These are phyloP conservation scores for Allophyes oxyacanthae DNA, from an alignment of 2,888 invertebrate genomes.

Conservation along the genomic window DNA sequence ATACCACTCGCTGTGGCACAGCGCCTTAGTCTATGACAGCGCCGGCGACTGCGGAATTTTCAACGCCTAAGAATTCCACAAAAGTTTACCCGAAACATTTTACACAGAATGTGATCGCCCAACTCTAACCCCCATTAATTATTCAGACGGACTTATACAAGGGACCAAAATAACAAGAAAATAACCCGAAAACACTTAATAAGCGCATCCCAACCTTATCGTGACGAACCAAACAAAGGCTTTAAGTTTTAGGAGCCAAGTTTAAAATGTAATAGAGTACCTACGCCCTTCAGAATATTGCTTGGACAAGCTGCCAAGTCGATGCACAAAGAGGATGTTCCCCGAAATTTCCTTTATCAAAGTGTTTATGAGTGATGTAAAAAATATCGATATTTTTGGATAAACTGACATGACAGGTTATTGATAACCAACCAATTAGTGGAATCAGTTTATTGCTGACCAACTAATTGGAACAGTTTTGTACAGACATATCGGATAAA, in stretches of 20 bases:
- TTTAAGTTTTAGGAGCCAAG: conserved; percentile 15
- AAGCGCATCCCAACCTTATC: background rate
- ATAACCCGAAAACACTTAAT: background rate
- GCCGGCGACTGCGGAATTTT: too few relatives aligned
- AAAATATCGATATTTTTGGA: conserved; percentile 24
- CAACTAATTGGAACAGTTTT: too few relatives aligned
- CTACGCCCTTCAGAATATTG: conserved; percentile 33
- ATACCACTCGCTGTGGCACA: too few relatives aligned
- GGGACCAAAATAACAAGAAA: background rate
- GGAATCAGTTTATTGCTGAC: too few relatives aligned
- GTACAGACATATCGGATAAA: too few relatives aligned
- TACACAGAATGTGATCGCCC: too few relatives aligned
- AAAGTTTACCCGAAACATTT: too few relatives aligned
- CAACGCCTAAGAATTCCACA: too few relatives aligned
- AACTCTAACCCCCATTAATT: too few relatives aligned
- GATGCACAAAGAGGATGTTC: conserved; percentile 18
- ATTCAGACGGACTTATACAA: too few relatives aligned
- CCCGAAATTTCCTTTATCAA: conserved; percentile 13
- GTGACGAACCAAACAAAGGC: conserved; percentile 3
- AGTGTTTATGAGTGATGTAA: background rate
- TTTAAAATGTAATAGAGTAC: conserved; percentile 30
- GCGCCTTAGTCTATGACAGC: too few relatives aligned
- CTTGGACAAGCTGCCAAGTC: conserved; percentile 33
- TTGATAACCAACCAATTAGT: too few relatives aligned
- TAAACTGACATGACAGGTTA: conserved; percentile 10